Percentiles rank a stretch among this genome's conserved stretches.
Evolutionary conservation across 2,888 invertebrate species (phyloP).

Genomic region (Autographa pulchrina): DNA sequence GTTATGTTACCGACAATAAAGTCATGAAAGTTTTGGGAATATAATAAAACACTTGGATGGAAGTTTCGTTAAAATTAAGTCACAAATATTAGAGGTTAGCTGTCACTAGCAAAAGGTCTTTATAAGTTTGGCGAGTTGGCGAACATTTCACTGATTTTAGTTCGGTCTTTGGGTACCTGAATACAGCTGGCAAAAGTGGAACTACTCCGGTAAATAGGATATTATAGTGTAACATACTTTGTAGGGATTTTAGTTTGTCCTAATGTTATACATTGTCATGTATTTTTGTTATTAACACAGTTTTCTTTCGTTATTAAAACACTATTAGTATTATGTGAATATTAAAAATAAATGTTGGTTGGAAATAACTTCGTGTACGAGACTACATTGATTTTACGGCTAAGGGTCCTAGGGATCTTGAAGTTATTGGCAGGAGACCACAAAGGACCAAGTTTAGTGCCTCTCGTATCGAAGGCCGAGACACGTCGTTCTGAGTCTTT

Average conservation of each 20-base stretch:
- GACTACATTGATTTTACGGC: background rate
- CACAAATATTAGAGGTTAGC: conserved; percentile 58
- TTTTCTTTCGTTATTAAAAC: too few species aligned
- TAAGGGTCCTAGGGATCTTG: background rate
- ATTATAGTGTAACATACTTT: conserved; percentile 23
- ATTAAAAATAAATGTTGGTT: background rate
- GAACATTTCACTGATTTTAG: conserved; percentile 34
- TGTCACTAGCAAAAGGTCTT: conserved; percentile 54
- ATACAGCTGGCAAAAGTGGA: conserved; percentile 29
- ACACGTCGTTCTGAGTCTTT: background rate
- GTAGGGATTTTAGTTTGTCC: background rate
- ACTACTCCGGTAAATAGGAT: conserved; percentile 12
- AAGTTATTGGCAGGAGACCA: background rate
- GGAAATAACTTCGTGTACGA: background rate
- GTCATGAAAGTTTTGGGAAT: conserved; percentile 49
- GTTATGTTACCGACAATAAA: conserved; percentile 43
- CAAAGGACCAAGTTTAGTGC: conserved; percentile 3
- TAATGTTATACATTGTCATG: too few species aligned
- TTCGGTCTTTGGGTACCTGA: conserved; percentile 36
- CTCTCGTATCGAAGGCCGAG: background rate
- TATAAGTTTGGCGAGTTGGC: conserved; percentile 44
- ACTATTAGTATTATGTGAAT: too few species aligned
- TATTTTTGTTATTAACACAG: too few species aligned
- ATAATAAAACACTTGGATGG: conserved; percentile 55
- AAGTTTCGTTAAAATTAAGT: conserved; percentile 54